These are phyloP conservation scores for Pentalonia nigronervosa DNA, from an alignment of 1,140 invertebrate species.

Conservation along the genomic window DNA sequence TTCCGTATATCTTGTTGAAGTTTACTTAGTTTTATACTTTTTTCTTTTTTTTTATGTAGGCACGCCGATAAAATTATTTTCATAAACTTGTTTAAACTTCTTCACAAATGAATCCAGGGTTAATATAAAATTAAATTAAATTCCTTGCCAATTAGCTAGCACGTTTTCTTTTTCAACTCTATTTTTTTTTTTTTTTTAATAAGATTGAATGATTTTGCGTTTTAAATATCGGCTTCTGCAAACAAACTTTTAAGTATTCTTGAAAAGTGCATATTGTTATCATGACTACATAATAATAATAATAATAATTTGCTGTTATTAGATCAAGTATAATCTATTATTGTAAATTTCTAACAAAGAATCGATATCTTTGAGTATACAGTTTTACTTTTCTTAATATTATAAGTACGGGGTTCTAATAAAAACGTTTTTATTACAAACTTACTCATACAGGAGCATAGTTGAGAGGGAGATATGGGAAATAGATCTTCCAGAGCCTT, in stretches of 20 bases:
- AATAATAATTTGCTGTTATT: background rate
- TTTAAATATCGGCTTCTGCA: background rate
- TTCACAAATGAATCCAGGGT: background rate
- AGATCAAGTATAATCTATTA: background rate
- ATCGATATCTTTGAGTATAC: background rate
- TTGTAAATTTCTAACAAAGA: background rate
- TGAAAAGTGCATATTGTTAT: background rate
- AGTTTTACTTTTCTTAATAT: background rate
- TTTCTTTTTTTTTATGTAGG: background rate
- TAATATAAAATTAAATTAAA: conserved; percentile 41
- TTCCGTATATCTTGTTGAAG: background rate
- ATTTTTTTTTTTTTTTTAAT: background rate
- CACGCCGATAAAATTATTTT: background rate
- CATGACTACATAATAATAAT: background rate
- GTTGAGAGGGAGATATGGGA: too few species aligned
- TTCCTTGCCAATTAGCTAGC: background rate
- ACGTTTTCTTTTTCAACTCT: conserved; percentile 6
- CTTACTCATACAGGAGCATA: too few species aligned
- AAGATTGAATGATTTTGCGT: background rate
- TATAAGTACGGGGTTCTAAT: background rate
- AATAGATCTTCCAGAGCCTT: too few species aligned
- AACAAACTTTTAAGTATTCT: conserved; percentile 9
- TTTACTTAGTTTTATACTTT: background rate
- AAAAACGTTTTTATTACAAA: background rate
- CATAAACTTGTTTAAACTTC: conserved; percentile 34